These are phyloP conservation scores for Entosphenus tridentatus DNA, from an alignment of 2,113 vertebrate species.

Conservation along the genomic window DNA sequence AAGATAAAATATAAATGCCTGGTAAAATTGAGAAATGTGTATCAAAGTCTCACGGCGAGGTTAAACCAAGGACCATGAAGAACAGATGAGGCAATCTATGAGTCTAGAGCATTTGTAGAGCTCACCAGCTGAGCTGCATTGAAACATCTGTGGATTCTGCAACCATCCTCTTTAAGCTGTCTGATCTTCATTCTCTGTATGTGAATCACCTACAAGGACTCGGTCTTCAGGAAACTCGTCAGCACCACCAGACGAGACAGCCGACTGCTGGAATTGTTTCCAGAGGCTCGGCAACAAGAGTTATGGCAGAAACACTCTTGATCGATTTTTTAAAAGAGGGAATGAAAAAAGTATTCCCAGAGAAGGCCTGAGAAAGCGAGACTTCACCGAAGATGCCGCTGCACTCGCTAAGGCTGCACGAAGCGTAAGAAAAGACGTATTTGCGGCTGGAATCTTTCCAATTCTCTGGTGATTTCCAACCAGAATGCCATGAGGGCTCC, in stretches of 20 bases:
- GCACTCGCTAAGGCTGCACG: not conserved
- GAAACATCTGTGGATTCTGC: not conserved
- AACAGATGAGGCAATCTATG: not conserved
- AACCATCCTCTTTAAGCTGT: not conserved
- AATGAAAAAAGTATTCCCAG: slow-evolving; percentile 1
- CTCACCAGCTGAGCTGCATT: not conserved
- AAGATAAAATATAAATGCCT: not conserved
- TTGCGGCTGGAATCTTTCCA: not conserved
- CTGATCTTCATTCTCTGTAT: not conserved
- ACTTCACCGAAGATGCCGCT: not conserved
- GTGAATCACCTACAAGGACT: not conserved
- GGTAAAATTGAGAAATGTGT: not conserved
- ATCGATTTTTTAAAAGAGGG: not conserved
- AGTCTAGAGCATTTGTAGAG: not conserved
- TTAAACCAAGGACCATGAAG: not conserved
- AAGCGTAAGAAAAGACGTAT: not conserved
- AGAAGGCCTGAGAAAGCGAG: not conserved
- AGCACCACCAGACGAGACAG: not conserved
- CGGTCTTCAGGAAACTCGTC: not conserved
- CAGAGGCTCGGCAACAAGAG: not conserved
- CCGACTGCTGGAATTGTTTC: slow-evolving; percentile 1
- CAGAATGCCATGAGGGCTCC: slow-evolving; percentile 3
- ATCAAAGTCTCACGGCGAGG: not conserved
- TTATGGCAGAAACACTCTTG: not conserved
- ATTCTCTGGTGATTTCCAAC: not conserved